Evolutionary conservation across 2,888 invertebrate species (phyloP), one percentile per base, ranked within the genome.

Genomic region (Melieria crassipennis): DNA sequence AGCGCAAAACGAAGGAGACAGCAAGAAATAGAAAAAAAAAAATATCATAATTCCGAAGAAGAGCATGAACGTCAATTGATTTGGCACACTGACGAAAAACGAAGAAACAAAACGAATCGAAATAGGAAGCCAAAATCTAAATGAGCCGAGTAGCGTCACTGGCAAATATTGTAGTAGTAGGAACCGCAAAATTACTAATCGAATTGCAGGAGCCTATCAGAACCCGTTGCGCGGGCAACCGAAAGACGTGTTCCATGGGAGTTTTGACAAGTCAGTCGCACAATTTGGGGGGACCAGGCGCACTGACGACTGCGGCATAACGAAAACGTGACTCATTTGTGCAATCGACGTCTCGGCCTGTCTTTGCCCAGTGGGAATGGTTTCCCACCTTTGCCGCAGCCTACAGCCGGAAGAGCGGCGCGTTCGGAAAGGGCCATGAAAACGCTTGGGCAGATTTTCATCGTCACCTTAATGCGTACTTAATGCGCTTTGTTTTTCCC

Each of bases 11-110:
- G 45, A 45, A 55, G 46, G 30, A 9, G 47, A 56, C 45, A 9
- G 6, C 11, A 57, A 13, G 13, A 11, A 56, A 69, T 13, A 65
- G 48, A 45, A 68, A n/a, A 60, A 68, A 52, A 42, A 16, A 58
- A n/a, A 55, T n/a, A n/a, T 43, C 52, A 64, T 30, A 7, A 52
- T 5, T 45, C 43, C 16, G 47, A 50, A 13, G 50, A 50, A 16
- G 13, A 48, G 13, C 16, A 13, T n/a, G 46, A 13, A n/a, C 56
- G 61, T 69, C 48, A 61, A 55, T 67, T 67, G 71, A 67, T 63
- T 71, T 67, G 56, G 46, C 47, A 62, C 62, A 47, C 69, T 7
- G 30, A 45, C 55, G 16, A 65, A 42, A 55, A 61, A 42, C 61
- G 10, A 45, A 43, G 60, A 43, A 43, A 60, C 11, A 4, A 47